Base-by-base conservation (phyloP, 2,888 invertebrate species). In the Napeogenes sylphis region DNA sequence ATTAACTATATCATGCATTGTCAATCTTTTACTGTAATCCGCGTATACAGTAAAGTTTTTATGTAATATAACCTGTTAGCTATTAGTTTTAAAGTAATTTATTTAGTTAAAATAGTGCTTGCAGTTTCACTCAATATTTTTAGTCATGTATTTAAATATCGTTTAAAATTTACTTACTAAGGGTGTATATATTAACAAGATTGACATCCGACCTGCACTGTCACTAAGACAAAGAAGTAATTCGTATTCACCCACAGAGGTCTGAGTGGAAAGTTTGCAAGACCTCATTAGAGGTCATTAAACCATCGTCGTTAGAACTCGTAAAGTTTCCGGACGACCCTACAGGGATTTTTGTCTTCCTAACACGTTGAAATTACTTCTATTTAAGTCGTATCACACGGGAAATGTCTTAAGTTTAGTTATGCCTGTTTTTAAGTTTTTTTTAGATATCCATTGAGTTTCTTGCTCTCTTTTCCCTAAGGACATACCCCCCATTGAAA, bases 281-380 rank as follows among this genome's bases (percentile, higher is more conserved):
- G 62, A 76, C 59, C 64, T 80, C 85, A 84, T 86, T 84, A 79
- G 76, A 71, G 73, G 78, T 75, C 84, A 84, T 87, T 87, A 86
- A 81, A 76, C 75, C 67, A 72, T 63, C 61, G 68, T 68, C 75
- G 67, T 74, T 72, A 75, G 67, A 60, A 59, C 59, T 70, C 72
- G 67, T 73, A 71, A 71, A 71, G 58, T 69, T 59, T 63, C 60
- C 55, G 56, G 63, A 71, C 70, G 71, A 71, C 68, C 58, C 73
- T 66, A 65, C 57, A 61, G 71, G 70, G 72, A 70, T 66, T 69
- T 68, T 69, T 68, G 63, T 62, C 57, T 58, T 46, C 56, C 59
- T 47, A 33, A 54, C 56, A 51, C 59, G 60, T 61, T 65, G 42
- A 55, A 54, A 59, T 59, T 32, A 54, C 51, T 51, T 59, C 54